Percentiles rank a stretch among this genome's conserved stretches.
Evolutionary conservation across 2,888 invertebrate genomes (phyloP).

Genomic region (Plebejus argus): DNA sequence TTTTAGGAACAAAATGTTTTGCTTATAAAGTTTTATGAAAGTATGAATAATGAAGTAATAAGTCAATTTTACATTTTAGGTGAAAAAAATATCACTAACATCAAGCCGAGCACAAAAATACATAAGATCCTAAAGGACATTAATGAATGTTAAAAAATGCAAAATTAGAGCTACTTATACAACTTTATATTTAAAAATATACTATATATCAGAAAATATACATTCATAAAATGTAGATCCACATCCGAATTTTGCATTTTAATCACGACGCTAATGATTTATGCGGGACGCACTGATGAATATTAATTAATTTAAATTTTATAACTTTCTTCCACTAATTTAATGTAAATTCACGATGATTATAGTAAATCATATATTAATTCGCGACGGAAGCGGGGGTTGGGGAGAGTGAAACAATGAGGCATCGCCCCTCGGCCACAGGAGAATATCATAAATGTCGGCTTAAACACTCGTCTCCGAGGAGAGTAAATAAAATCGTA

Average conservation of each 20-base stretch:
- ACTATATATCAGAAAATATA: neutral
- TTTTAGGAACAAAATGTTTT: neutral
- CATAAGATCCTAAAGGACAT: too few relatives aligned
- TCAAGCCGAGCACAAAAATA: too few relatives aligned
- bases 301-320: conserved; percentile 27
- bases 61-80: too few relatives aligned
- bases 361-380: conserved; percentile 25
- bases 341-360: conserved; percentile 27
- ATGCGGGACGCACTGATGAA: conserved; percentile 11
- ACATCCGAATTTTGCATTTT: conserved; percentile 10
- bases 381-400: conserved; percentile 59
- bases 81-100: too few relatives aligned
- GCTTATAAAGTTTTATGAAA: neutral
- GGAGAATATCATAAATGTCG: conserved; percentile 79
- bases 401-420: conserved; percentile 75
- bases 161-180: neutral
- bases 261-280: neutral
- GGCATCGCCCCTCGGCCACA: conserved; percentile 68
- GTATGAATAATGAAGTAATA: neutral
- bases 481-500: conserved; percentile 79
- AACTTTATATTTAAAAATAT: neutral
- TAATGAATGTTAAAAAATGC: neutral
- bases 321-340: conserved; percentile 6
- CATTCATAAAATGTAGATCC: neutral
- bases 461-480: conserved; percentile 77